phyloP scores from a whole-genome alignment of 2,888 invertebrate genomes.

The Tinea pellionella region DNA sequence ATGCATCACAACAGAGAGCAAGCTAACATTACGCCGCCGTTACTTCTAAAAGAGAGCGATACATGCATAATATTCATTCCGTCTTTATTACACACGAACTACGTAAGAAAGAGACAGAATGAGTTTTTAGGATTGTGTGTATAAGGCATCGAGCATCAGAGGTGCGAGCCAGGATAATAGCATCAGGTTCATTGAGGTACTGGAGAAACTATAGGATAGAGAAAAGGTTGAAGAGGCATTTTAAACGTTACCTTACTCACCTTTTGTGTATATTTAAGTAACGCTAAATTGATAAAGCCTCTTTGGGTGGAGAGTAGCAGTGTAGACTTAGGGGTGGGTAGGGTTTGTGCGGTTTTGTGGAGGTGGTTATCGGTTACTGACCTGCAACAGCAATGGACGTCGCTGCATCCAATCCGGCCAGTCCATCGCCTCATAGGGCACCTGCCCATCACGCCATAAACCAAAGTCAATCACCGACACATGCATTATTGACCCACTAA shows the following conservation, averaged over 20 bases:
- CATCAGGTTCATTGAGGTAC: neutral
- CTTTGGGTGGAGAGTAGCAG: neutral
- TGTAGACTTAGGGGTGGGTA: neutral
- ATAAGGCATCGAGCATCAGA: neutral
- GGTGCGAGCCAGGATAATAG: neutral
- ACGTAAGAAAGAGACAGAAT: neutral
- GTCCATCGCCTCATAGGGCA: conserved; percentile 53
- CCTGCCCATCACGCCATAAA: conserved; percentile 48
- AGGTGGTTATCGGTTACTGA: conserved; percentile 54
- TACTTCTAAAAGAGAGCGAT: too few species aligned
- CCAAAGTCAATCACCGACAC: conserved; percentile 58
- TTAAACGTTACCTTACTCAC: too few species aligned
- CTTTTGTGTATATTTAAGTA: neutral
- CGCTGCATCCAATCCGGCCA: conserved; percentile 72
- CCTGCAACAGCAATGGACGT: conserved; percentile 88
- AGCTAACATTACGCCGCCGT: conserved; percentile 25
- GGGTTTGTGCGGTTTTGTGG: neutral
- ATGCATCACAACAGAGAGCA: conserved; percentile 54
- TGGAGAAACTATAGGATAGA: neutral
- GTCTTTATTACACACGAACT: neutral
- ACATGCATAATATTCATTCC: neutral
- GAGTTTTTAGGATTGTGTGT: neutral
- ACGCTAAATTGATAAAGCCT: neutral
- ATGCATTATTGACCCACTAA: conserved; percentile 19
- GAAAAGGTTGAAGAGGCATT: neutral